Percentiles rank a stretch among this genome's conserved stretches.
These are phyloP conservation scores for Pelmatolapia mariae DNA, from an alignment of 2,113 vertebrate species.

Conservation along the genomic window DNA sequence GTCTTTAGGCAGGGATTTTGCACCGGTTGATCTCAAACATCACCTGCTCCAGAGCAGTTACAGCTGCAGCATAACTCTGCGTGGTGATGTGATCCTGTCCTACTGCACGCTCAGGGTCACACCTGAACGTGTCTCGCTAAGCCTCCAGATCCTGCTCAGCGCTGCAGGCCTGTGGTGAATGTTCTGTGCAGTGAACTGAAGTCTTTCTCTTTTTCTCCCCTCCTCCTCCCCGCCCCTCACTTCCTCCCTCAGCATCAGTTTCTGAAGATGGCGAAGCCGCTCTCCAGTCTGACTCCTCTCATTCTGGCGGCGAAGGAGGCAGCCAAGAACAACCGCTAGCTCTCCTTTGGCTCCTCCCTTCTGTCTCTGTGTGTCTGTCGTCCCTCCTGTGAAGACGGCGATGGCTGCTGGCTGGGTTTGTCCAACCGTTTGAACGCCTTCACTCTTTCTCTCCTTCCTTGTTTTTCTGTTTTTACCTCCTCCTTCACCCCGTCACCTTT, in stretches of 20 bases:
- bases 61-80: not conserved
- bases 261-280: slow-evolving; percentile 92
- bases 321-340: slow-evolving; percentile 89
- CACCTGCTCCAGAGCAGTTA: not conserved
- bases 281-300: slow-evolving; percentile 93
- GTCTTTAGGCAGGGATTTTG: rapidly evolving
- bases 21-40: not conserved
- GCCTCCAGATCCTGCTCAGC: not conserved
- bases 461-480: not conserved
- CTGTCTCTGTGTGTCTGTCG: not conserved
- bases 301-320: slow-evolving; percentile 96
- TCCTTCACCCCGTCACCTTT: not conserved
- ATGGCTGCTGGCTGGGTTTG: not conserved
- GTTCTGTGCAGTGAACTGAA: not conserved
- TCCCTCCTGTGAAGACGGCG: not conserved
- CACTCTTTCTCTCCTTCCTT: not conserved
- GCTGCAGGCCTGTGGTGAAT: not conserved
- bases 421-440: not conserved
- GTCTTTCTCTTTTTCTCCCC: not conserved
- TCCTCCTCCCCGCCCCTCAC: not conserved
- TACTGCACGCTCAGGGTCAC: not conserved
- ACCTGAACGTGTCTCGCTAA: not conserved
- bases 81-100: not conserved
- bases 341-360: not conserved
- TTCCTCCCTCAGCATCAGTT: slow-evolving; percentile 83